Base-by-base conservation (phyloP, 2,113 vertebrate genomes). In the Passerina amoena region DNA sequence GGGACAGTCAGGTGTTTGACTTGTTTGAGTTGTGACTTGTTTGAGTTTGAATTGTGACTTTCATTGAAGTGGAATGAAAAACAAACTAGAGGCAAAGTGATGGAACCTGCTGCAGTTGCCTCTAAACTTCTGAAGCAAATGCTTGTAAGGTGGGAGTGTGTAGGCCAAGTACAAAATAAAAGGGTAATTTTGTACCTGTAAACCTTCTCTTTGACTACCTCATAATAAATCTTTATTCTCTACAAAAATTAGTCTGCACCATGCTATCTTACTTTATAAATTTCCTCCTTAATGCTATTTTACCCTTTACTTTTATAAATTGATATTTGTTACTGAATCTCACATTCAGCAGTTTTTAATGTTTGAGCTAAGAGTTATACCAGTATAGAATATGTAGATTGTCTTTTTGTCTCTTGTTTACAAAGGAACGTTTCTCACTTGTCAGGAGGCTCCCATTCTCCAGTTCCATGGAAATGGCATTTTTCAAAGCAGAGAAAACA, bases 331-430 rank as follows among this genome's bases (percentile, higher is more conserved):
- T 56, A 40, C 37, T 72, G 30, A 92, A 94, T 90, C 63, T 96
- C 48, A 61, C 33, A 33, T 87, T 97, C 82, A 84, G 45, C 78
- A 84, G 61, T 86, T 96, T 95, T 96, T 97, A 94, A 87, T 98
- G 88, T 95, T 86, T 97, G 80, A 94, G 64, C 54, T 83, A n/a
- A 95, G 96, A 95, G 96, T 97, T 98, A 92, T 30, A 88, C n/a
- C n/a, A 51, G 38, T 68, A 73, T 82, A 92, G 69, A 96, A 76
- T 93, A 84, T 66, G 57, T 40, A 17, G 73, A 64, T 73, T 92
- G 45, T 70, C 78, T 61, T 95, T 7, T 95, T 80, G n/a, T 76
- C 54, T 93, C 95, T 96, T 94, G 79, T 96, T 90, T 94, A 54
- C 54, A 53, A 86, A 83, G 96, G 94, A 98, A 90, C 75, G 64